Evolutionary conservation across 2,113 vertebrate genomes (phyloP).

Genomic region (Thamnophis sirtalis): DNA sequence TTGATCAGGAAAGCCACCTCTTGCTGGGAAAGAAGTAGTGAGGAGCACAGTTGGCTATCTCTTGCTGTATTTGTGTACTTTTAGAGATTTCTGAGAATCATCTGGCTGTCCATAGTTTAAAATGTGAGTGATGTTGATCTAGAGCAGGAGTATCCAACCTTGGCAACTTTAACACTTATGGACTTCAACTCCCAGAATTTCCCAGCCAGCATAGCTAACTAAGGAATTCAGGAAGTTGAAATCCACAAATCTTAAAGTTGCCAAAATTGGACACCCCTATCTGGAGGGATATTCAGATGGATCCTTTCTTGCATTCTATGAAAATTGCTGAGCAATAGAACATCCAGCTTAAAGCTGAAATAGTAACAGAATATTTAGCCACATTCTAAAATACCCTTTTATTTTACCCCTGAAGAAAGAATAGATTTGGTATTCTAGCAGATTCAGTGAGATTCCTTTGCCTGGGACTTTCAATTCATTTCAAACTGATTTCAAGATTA

Average conservation of each 20-base stretch:
- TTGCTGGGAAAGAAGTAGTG: neutral
- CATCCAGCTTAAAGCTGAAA: neutral
- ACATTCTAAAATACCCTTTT: neutral
- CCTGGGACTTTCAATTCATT: neutral
- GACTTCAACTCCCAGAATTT: neutral
- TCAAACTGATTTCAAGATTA: neutral
- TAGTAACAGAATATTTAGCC: neutral
- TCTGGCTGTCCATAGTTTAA: neutral
- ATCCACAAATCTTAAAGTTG: too few species aligned
- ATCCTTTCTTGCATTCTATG: neutral
- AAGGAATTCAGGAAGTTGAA: too few species aligned
- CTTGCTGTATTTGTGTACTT: neutral
- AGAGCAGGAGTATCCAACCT: neutral
- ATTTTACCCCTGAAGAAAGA: neutral
- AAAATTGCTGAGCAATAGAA: neutral
- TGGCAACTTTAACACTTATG: neutral
- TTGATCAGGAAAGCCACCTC: neutral
- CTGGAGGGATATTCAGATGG: neutral
- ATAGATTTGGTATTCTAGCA: neutral
- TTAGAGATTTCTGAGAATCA: neutral
- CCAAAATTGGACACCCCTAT: neutral
- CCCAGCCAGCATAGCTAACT: neutral
- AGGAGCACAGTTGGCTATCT: neutral
- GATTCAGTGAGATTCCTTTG: neutral
- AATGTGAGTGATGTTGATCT: neutral